A percentile compares a stretch with the other conserved stretches of the same genome.
phyloP scores from a whole-genome alignment of 2,888 invertebrate genomes.

The Himalopsyche tibetana region DNA sequence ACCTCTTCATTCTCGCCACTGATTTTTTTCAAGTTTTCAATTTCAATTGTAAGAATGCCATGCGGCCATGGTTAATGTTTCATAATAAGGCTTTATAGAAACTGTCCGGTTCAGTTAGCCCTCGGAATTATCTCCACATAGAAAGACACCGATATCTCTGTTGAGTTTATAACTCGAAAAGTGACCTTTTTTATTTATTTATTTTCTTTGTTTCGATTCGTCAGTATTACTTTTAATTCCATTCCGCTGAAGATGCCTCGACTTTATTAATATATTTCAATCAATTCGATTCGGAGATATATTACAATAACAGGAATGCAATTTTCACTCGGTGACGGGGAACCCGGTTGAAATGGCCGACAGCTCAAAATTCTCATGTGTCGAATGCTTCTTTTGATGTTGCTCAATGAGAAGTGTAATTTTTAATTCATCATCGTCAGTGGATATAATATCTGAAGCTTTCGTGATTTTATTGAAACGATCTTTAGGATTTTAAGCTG shows the following conservation, averaged over 20 bases:
- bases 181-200: slow-evolving; percentile 41
- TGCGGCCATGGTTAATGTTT: slow-evolving; percentile 61
- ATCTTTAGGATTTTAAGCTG: slow-evolving; percentile 47
- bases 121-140: slow-evolving; percentile 37
- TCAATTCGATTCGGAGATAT: no score
- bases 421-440: background rate
- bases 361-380: slow-evolving; percentile 47
- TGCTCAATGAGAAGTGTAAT: background rate
- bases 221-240: background rate
- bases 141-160: background rate
- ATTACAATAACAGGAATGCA: background rate
- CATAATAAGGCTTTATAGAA: slow-evolving; percentile 1
- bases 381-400: slow-evolving; percentile 25
- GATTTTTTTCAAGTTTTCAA: slow-evolving; percentile 46
- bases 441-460: slow-evolving; percentile 23
- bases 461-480: background rate
- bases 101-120: background rate
- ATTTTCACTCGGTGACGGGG: slow-evolving; percentile 47
- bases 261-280: background rate
- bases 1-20: slow-evolving; percentile 47
- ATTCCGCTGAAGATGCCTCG: background rate
- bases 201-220: background rate
- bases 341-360: slow-evolving; percentile 32
- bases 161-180: background rate
- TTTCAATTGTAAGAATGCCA: slow-evolving; percentile 59